phyloP scores from a whole-genome alignment of 37 sponge, comb jelly and placozoan genomes.

The Diacarnus erythraeanus region DNA sequence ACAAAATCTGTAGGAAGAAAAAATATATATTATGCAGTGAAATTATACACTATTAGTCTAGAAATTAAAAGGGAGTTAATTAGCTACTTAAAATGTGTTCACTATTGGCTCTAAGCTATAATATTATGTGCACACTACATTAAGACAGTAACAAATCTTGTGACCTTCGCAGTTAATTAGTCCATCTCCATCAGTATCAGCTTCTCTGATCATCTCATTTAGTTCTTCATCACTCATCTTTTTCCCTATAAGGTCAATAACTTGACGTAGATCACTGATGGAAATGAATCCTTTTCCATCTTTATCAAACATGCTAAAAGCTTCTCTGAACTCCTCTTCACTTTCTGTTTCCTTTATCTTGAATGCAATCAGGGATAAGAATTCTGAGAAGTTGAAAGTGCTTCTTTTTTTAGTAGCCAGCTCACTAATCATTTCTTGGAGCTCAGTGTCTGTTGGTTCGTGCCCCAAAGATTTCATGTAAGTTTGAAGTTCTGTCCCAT shows the following conservation, averaged over 20 bases:
- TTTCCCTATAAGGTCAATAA: conserved; percentile 2
- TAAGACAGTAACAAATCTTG: too few species aligned
- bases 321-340: conserved; percentile 6
- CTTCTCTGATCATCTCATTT: conserved; percentile 19
- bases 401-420: conserved; percentile 20
- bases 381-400: conserved; percentile 40
- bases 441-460: conserved; percentile 98
- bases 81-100: too few species aligned
- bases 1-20: conserved; percentile 4
- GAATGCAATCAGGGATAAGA: conserved; percentile 33
- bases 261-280: not conserved
- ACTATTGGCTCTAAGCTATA: too few species aligned
- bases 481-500: conserved; percentile 93
- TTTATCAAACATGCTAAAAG: conserved; percentile 14
- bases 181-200: conserved; percentile 23
- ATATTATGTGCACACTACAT: too few species aligned
- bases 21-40: too few species aligned
- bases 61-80: too few species aligned
- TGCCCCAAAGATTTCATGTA: conserved; percentile 98
- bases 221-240: conserved; percentile 8
- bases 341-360: conserved; percentile 5
- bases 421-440: conserved; percentile 97
- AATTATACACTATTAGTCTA: too few species aligned
- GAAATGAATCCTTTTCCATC: conserved; percentile 13
- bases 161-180: not conserved